phyloP scores from a whole-genome alignment of 2,113 vertebrate species.

The Pelodiscus sinensis region DNA sequence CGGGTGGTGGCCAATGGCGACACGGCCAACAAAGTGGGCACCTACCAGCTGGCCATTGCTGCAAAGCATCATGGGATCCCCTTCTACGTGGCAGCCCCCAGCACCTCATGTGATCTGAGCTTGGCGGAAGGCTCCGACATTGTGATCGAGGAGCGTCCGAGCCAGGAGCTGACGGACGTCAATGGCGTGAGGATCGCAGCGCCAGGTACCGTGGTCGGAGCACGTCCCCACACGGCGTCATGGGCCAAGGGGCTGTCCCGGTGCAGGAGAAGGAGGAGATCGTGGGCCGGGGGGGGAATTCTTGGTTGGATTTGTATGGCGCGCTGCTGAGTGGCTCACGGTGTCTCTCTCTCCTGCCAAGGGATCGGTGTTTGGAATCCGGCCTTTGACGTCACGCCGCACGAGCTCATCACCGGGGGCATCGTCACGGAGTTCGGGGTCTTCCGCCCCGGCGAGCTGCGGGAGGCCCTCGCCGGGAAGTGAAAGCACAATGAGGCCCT shows the following conservation, averaged over 20 bases:
- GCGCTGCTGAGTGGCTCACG: background rate
- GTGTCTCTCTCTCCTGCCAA: conserved; percentile 50
- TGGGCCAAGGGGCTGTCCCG: background rate
- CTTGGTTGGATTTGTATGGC: background rate
- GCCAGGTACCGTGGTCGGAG: conserved; percentile 72
- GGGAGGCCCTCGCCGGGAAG: conserved; percentile 76
- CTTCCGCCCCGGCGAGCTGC: conserved; percentile 88
- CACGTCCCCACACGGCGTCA: rapidly evolving
- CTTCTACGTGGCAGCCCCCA: conserved; percentile 92
- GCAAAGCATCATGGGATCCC: conserved; percentile 88
- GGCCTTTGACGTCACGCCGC: conserved; percentile 91
- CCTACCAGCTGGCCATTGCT: conserved; percentile 88
- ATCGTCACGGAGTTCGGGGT: conserved; percentile 92
- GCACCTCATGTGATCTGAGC: conserved; percentile 87
- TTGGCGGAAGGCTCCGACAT: conserved; percentile 84
- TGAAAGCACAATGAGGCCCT: background rate
- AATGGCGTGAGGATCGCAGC: conserved; percentile 85
- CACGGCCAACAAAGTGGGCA: conserved; percentile 93
- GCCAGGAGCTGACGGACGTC: conserved; percentile 86
- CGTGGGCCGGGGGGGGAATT: background rate
- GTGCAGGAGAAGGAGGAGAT: too few relatives aligned
- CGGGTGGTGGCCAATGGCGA: conserved; percentile 90
- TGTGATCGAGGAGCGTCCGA: conserved; percentile 88
- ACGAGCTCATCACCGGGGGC: conserved; percentile 91
- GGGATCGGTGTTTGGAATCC: conserved; percentile 94